Evolutionary conservation across 2,888 invertebrate genomes (phyloP).

Genomic region (Leistus spinibarbis): DNA sequence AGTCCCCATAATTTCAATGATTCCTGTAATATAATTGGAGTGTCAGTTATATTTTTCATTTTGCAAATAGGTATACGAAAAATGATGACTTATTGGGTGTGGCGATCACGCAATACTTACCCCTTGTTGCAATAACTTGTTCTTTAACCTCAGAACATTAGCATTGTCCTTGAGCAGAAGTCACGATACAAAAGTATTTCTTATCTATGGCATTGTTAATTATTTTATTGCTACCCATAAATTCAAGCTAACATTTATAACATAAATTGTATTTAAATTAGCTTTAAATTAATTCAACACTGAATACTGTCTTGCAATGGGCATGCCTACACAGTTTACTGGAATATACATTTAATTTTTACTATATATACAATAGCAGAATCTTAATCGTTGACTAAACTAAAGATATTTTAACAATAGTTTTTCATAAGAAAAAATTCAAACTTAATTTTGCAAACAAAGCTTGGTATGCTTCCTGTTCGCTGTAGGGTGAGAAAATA

Average conservation of each 20-base stretch:
- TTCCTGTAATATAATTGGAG: neutral
- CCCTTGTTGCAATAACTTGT: slow-evolving; percentile 1
- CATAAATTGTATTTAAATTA: no score
- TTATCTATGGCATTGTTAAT: slow-evolving; percentile 10
- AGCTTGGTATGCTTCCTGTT: no score
- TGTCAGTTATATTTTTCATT: neutral
- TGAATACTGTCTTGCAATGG: no score
- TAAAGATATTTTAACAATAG: no score
- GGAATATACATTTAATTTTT: no score
- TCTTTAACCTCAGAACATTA: neutral
- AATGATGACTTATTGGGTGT: neutral
- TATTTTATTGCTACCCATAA: neutral
- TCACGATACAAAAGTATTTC: neutral
- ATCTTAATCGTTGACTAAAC: no score
- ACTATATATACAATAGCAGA: no score
- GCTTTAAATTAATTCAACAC: neutral
- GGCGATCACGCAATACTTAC: neutral
- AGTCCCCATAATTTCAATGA: neutral
- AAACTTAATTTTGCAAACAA: no score
- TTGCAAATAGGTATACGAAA: neutral
- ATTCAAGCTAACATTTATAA: neutral
- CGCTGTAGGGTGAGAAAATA: no score
- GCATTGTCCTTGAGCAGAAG: slow-evolving; percentile 8
- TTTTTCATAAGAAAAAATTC: no score
- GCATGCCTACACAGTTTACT: no score